Conservation (phyloP, 2,113 vertebrate species). For the Psettodes erumei region DNA sequence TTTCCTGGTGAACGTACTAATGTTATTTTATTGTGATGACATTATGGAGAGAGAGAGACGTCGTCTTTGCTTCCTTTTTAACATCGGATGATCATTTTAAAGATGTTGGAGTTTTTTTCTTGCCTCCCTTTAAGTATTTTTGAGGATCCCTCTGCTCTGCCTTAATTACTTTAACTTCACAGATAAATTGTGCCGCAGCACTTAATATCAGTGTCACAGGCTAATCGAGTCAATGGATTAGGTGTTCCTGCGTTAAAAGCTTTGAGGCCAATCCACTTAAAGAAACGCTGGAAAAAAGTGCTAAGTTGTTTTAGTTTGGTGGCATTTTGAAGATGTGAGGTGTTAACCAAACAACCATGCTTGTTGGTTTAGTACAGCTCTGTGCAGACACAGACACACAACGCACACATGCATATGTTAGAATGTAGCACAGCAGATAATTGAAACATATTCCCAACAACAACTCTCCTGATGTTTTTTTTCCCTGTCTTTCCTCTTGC, state of each 20-base stretch:
- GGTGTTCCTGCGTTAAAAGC: neutral
- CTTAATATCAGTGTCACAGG: constrained; percentile 7
- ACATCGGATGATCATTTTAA: too few species aligned
- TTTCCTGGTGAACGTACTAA: too few species aligned
- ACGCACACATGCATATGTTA: too few species aligned
- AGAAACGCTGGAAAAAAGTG: neutral
- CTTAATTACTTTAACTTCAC: neutral
- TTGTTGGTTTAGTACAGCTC: neutral
- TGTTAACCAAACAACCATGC: neutral
- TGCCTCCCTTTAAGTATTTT: neutral
- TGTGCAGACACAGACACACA: constrained; percentile 58
- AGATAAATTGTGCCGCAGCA: neutral
- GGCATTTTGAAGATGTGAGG: neutral
- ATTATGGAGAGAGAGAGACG: too few species aligned
- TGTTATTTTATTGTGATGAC: too few species aligned
- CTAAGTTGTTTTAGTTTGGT: neutral
- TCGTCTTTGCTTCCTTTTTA: too few species aligned
- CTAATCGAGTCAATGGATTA: neutral
- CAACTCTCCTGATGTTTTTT: constrained; percentile 90
- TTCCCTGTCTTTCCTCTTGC: constrained; percentile 84
- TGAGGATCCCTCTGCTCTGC: neutral
- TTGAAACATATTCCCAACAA: constrained; percentile 98
- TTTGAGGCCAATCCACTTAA: too few species aligned
- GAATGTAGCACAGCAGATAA: constrained; percentile 93
- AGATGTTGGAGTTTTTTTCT: neutral